Evolutionary conservation across 2,888 invertebrate genomes (phyloP), one percentile per base, ranked within the genome.

Genomic region (Clusia tigrina): DNA sequence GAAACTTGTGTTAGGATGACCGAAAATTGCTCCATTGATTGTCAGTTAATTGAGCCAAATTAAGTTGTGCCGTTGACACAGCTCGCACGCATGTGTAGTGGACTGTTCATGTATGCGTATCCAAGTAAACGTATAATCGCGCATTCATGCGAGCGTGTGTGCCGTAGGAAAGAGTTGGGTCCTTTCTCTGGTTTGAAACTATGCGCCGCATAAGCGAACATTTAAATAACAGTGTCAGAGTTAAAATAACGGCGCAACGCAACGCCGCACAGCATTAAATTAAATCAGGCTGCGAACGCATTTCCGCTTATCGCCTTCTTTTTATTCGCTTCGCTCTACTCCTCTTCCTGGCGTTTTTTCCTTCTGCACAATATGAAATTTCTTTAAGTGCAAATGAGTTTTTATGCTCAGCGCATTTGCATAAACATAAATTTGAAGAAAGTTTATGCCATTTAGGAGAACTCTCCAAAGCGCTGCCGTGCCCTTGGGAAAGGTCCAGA

Each of bases 11-110:
- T n/a, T n/a, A n/a, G n/a, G n/a, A 6, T 42, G 42, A 15, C 48
- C 48, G 15, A 48, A 48, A 48, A 48, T 20, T 48, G 48, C 22
- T 48, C 5, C 5, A 48, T 48, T 48, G 48, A 48, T 48, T 48
- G 48, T 48, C 18, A 48, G 22, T 20, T 48, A 48, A 48, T 3
- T 42, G 9, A 32, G 12, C 6, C 42, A 42, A 42, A 22, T 20
- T 32, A 32, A 32, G 6, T n/a, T n/a, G n/a, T n/a, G n/a, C n/a
- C n/a, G n/a, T n/a, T n/a, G n/a, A n/a, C n/a, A n/a, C n/a, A n/a
- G n/a, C n/a, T n/a, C n/a, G n/a, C n/a, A n/a, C n/a, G n/a, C n/a
- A n/a, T n/a, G n/a, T n/a, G n/a, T n/a, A n/a, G n/a, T n/a, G n/a
- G n/a, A n/a, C n/a, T n/a, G n/a, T n/a, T n/a, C n/a, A n/a, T n/a